Base-by-base conservation (phyloP, 2,113 vertebrate genomes). In the Lophura nycthemera region DNA sequence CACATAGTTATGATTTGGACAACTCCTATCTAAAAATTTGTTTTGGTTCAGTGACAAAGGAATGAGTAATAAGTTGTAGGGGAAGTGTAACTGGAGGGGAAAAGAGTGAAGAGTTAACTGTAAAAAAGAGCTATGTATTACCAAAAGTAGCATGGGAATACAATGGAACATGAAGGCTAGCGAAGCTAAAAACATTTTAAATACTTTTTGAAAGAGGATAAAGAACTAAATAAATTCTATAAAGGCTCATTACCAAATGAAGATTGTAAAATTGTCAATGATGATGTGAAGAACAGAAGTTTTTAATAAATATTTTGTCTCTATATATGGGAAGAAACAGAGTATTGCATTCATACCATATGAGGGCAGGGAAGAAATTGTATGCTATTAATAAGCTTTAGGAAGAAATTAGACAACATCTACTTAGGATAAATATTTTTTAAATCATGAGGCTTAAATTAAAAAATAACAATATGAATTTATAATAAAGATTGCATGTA, bases 361-460 rank as follows among this genome's bases (percentile, higher is more conserved):
- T 87, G 82, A 96, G 82, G 89, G 76, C 72, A 88, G 40, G 32
- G 56, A 88, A 59, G 30, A 7, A 83, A 92, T 83, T 91, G 64
- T 76, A 79, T 21, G 89, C 59, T 95, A 80, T 83, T 96, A 91
- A 89, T 91, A 95, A 88, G n/a, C 3, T 45, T 70, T 66, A 70
- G 27, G 48, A 94, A 88, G 61, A 70, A 76, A 45, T 73, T 85
- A 85, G 66, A 72, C 22, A 76, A 45, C 10, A 54, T 79, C 22
- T 47, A 72, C 54, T 76, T 38, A 73, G 8, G 27, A 74, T 34
- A 85, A 91, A 66, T 1, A 22, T 42, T 88, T 88, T 91, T 67
- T 77, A 8, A 87, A 83, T 57, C 24, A 80, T 30, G 43, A 83
- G 10, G 7, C 12, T 40, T 59, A 88, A 38, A 38, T 38, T 11